Base-by-base conservation (phyloP, 2,113 vertebrate species). In the Centropus bengalensis region DNA sequence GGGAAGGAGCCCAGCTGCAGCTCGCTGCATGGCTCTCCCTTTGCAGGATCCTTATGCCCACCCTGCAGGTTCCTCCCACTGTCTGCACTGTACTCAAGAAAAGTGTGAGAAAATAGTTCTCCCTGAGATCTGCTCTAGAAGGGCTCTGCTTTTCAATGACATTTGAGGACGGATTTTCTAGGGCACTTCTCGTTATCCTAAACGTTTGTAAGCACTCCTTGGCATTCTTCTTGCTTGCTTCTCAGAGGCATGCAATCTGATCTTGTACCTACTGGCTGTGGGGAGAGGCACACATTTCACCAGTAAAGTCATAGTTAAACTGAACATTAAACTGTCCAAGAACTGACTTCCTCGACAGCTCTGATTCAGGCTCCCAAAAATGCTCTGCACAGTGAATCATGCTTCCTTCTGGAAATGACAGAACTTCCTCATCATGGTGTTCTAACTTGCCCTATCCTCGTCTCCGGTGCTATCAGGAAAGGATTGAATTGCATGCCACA, bases 371-470 rank as follows among this genome's bases (percentile, higher is more conserved):
- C 94, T 97, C 96, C 96, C 93, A 92, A 97, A 98, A 98, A 98
- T 98, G 97, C 96, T 70, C 73, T 86, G 89, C 47, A 17, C 26
- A 8, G 89, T 98, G 98, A 98, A 92, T 98, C 98, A 98, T 86
- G 86, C 94, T 98, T 98, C 98, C 98, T 98, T 97, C 95, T 98
- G 97, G 97, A 98, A 98, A 98, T 98, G 97, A 98, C 97, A 97
- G 95, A 96, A 97, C 97, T 98, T 98, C 98, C 98, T 97, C 96
- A 95, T 94, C 93, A 97, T 91, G 91, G 95, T 97, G 94, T 97
- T 97, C 95, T 96, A 97, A 97, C 95, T 97, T 84, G 89, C 93
- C 81, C 96, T 89, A 94, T 96, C 96, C 97, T 95, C 55, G 93
- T 96, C 95, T 97, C 97, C 86, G 27, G 83, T 96, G 89, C 94